Base-by-base conservation (phyloP, 2,797 vertebrate genomes). In the Microctenopoma steveboyesi region DNA sequence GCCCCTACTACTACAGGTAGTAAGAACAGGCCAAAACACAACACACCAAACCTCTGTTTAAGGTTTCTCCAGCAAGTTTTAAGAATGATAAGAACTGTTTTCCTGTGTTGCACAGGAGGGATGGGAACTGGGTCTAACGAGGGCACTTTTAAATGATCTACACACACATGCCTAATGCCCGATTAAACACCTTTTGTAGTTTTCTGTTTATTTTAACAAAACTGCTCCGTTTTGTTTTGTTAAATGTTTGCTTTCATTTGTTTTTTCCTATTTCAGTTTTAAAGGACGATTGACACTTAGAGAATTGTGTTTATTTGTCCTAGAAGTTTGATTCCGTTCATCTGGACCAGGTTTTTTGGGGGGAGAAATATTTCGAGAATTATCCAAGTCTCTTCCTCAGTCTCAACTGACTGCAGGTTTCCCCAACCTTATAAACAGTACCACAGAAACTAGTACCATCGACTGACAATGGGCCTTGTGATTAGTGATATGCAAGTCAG, bases 1-100 rank as follows among this genome's bases (percentile, higher is more conserved):
- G 95, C 91, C 95, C 95, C 47, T 99, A 97, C 83, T 98, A 98
- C 89, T 99, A 99, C 95, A 98, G 97, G 97, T 98, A 91, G 45
- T 3, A 37, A 56, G 22, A 25, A 78, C 7, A 28, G 12, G 40
- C 45, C 49, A 12, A 15, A 53, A 22, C 64, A 33, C 50, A 57
- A 28, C 50, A 53, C 33, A 35, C 33, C 13, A 4, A 22, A 3
- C n/a, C 27, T 30, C 45, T 12, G 1, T 62, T 61, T 7, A 27
- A 0, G 6, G 50, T 22, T 22, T 39, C 22, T 46, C 22, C 0
- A 33, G 53, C 18, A 15, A 62, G 8, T 22, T 45, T 27, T n/a
- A 48, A 4, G 13, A 48, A 33, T 7, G 5, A 33, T 33, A 33
- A 33, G 4, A 33, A 33, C 30, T 33, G 50, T n/a, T 22, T 39